phyloP scores from a whole-genome alignment of 1,140 invertebrate genomes.

The Berghia stephanieae region DNA sequence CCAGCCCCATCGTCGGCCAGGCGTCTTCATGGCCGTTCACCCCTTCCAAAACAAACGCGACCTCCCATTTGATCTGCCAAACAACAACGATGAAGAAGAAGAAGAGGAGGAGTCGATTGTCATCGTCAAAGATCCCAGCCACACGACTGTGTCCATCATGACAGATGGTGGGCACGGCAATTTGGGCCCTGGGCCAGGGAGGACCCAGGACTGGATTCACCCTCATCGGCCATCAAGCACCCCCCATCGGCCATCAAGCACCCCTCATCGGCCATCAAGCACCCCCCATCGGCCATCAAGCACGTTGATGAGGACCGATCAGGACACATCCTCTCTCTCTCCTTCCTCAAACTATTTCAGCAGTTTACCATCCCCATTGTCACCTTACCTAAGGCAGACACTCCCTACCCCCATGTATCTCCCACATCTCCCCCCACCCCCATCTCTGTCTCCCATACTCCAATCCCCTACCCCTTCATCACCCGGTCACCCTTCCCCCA shows the following conservation, averaged over 20 bases:
- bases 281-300: not conserved
- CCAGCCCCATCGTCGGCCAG: slow-evolving; percentile 27
- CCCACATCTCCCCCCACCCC: not conserved
- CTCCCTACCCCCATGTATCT: not conserved
- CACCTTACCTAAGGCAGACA: not conserved
- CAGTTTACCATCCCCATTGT: not conserved
- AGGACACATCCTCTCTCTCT: not conserved
- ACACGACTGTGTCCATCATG: no score
- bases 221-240: not conserved
- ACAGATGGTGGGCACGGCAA: not conserved
- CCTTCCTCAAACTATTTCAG: not conserved
- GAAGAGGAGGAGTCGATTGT: no score
- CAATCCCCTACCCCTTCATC: not conserved
- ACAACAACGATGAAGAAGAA: slow-evolving; percentile 62
- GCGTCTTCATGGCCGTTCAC: slow-evolving; percentile 39
- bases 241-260: not conserved
- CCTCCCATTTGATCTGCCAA: not conserved
- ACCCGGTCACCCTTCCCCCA: not conserved
- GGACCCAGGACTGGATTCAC: not conserved
- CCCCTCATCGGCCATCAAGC: not conserved
- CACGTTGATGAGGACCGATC: not conserved
- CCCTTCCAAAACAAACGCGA: slow-evolving; percentile 35
- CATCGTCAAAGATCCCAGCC: slow-evolving; percentile 53
- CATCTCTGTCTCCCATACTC: not conserved
- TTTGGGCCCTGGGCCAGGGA: not conserved